Evolutionary conservation across 2,797 vertebrate genomes (phyloP).

Genomic region (Emys orbicularis): DNA sequence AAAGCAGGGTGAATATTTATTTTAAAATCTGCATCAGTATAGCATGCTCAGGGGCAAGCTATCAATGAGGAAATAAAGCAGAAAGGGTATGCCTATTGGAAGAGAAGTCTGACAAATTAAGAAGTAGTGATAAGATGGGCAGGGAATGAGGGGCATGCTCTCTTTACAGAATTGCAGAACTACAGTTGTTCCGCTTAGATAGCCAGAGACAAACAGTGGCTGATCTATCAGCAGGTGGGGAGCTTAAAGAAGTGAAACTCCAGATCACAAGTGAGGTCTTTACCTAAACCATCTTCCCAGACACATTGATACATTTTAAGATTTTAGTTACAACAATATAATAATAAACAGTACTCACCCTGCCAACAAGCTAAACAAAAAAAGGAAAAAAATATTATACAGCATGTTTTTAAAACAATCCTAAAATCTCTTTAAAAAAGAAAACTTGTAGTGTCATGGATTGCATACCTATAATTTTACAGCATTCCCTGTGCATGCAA

Average conservation of each 20-base stretch:
- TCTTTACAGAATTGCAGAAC: background rate
- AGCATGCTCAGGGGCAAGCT: background rate
- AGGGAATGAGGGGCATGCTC: background rate
- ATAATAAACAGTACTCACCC: conserved; percentile 66
- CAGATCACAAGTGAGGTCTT: background rate
- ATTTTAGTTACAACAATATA: background rate
- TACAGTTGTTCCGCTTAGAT: background rate
- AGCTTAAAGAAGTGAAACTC: background rate
- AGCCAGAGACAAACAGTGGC: background rate
- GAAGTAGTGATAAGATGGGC: background rate
- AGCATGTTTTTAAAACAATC: background rate
- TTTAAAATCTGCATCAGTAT: background rate
- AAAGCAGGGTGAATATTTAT: background rate
- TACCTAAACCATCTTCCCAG: background rate
- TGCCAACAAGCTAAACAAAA: conserved; percentile 61
- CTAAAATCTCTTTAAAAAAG: background rate
- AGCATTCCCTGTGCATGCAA: background rate
- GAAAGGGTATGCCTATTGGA: background rate
- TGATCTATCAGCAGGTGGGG: background rate
- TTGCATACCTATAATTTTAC: background rate
- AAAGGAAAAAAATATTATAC: conserved; percentile 1
- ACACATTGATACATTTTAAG: background rate
- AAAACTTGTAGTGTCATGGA: background rate
- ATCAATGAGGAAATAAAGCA: background rate
- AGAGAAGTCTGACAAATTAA: background rate